Conservation (phyloP, 1,140 invertebrate genomes). For the Drosophila parvula region DNA sequence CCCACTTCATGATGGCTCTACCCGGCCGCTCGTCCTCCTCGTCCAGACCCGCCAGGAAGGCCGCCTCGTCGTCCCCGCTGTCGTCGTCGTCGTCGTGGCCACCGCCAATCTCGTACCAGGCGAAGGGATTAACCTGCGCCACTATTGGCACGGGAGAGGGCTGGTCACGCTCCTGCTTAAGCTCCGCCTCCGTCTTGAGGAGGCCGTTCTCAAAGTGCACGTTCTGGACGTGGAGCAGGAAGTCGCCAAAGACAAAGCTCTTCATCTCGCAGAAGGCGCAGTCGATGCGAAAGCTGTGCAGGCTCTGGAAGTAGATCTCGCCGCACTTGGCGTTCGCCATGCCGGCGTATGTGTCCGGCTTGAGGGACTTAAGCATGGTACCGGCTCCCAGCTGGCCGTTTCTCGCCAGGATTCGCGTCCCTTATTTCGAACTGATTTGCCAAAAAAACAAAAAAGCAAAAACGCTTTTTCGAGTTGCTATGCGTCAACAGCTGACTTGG, state of each 20-base stretch:
- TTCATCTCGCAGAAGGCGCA: slow-evolving; percentile 75
- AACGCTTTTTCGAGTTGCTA: slow-evolving; percentile 48
- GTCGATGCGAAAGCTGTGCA: slow-evolving; percentile 68
- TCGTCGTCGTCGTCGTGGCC: slow-evolving; percentile 30
- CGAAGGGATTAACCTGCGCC: slow-evolving; percentile 51
- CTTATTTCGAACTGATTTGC: slow-evolving; percentile 10
- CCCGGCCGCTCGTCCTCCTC: slow-evolving; percentile 21
- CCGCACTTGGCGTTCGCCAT: slow-evolving; percentile 75
- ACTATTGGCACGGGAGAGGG: slow-evolving; percentile 17
- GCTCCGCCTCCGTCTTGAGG: slow-evolving; percentile 56
- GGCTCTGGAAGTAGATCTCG: slow-evolving; percentile 75
- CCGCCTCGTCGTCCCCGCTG: slow-evolving; percentile 26
- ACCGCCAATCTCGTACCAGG: slow-evolving; percentile 58
- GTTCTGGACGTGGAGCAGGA: slow-evolving; percentile 71
- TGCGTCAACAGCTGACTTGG: slow-evolving; percentile 47
- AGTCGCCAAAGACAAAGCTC: slow-evolving; percentile 71
- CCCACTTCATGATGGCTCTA: slow-evolving; percentile 62
- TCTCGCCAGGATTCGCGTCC: slow-evolving; percentile 37
- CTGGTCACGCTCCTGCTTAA: slow-evolving; percentile 44
- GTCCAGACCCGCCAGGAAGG: background rate
- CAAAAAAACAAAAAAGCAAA: slow-evolving; percentile 29
- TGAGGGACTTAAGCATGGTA: slow-evolving; percentile 69
- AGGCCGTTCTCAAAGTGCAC: slow-evolving; percentile 67
- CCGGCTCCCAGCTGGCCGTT: slow-evolving; percentile 33
- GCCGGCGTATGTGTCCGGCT: slow-evolving; percentile 65